Base-by-base conservation (phyloP, 2,797 vertebrate genomes). In the Rhinatrema bivittatum region DNA sequence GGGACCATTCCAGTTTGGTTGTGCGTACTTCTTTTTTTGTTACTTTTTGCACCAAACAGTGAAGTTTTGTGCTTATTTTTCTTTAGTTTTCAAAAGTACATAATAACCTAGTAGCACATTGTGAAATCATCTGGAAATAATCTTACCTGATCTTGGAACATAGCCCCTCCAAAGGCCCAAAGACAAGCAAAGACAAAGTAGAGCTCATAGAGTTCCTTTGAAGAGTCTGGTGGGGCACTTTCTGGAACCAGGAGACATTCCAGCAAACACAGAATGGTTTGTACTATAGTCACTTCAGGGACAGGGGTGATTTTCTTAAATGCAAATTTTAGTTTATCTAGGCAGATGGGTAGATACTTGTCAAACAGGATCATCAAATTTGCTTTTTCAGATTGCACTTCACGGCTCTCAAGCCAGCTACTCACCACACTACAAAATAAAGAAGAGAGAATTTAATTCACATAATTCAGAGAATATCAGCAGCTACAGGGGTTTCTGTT, bases 131-230 rank as follows among this genome's bases (percentile, higher is more conserved):
- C n/a, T n/a, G n/a, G n/a, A n/a, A n/a, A n/a, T n/a, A n/a, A n/a
- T n/a, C n/a, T n/a, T 30, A 84, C 82, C 81, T 84, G 81, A 39
- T 85, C 82, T 55, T 81, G 82, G 59, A 74, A 82, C 74, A 75
- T 57, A 41, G 81, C 56, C 3, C 71, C 77, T 0, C 82, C 81
- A 0, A 81, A 82, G 18, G 77, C 66, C 82, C 82, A 85, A 56
- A 30, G 15, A 20, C 82, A 82, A 42, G 78, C 56, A 0, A 85
- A 85, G 16, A 79, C 63, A 0, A 85, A 81, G 45, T 76, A 84
- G 20, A 85, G 74, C 47, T 85, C 82, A 0, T 85, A 84, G 4
- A 71, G 64, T 32, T 85, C 81, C 37, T 65, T 69, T 23, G 81
- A 47, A 0, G 79, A 82, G 53, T 79, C 78, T 0, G 73, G 60